Base-by-base conservation (phyloP, 2,888 invertebrate species). In the Leptinotarsa tumamoca region DNA sequence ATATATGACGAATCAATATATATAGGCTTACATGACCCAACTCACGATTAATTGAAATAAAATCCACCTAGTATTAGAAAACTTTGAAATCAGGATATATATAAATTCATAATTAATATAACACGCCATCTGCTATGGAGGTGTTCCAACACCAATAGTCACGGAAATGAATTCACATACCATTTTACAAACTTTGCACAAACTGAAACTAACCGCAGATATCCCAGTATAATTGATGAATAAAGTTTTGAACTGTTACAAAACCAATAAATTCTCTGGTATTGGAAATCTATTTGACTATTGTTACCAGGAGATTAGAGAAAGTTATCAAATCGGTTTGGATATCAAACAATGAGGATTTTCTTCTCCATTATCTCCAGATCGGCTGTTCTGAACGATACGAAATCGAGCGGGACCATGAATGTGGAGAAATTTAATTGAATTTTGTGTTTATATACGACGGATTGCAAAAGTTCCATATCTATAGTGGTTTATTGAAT, bases 271-370 rank as follows among this genome's bases (percentile, higher is more conserved):
- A 27, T 69, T 21, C 43, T 43, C 33, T 43, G 69, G 52, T 14
- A 43, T 54, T 56, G 56, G 56, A 18, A 69, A 69, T 69, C 69
- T 43, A 56, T 23, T 33, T 56, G 69, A 56, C 69, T 43, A 56
- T 69, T 69, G 69, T 69, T 69, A 21, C 56, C 21, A 7, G 15
- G 56, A 69, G 56, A 69, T 69, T 69, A 69, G 69, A 27, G 69
- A 69, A 69, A 69, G 69, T 69, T 68, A 68, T 69, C 69, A 69
- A 69, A 69, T 69, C 69, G 69, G 43, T 33, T 43, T 54, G 56
- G 56, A 56, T 56, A 56, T n/a, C 33, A 43, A 56, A 56, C 68
- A 68, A 68, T 69, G 18, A 23, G 56, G 69, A 56, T 69, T 69
- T 69, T 69, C 69, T n/a, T 69, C 69, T 69, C 69, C 43, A 69